Percentiles rank a stretch among this genome's conserved stretches.
phyloP scores from a whole-genome alignment of 2,797 vertebrate genomes.

The Galago senegalensis region DNA sequence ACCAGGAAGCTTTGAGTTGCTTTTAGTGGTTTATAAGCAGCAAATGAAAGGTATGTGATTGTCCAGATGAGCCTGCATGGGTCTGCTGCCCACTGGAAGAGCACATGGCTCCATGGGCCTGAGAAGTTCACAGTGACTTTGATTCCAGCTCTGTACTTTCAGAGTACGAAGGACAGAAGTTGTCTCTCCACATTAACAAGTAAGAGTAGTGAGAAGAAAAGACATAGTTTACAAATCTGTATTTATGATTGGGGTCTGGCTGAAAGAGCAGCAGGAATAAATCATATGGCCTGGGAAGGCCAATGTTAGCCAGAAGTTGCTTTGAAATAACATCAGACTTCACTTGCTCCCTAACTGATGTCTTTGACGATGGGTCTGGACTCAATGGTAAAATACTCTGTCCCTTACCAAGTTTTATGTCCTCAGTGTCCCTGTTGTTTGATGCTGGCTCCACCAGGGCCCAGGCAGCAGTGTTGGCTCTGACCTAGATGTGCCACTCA shows the following conservation, averaged over 20 bases:
- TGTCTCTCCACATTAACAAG: constrained; percentile 70
- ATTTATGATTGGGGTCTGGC: constrained; percentile 74
- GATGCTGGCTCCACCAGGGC: constrained; percentile 16
- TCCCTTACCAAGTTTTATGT: constrained; percentile 76
- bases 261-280: constrained; percentile 67
- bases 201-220: constrained; percentile 54
- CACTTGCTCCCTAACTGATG: constrained; percentile 55
- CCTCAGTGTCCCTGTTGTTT: constrained; percentile 50
- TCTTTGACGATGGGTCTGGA: constrained; percentile 70
- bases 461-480: neutral
- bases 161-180: constrained; percentile 67
- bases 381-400: constrained; percentile 66
- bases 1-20: constrained; percentile 68
- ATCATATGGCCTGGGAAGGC: constrained; percentile 67
- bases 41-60: constrained; percentile 75
- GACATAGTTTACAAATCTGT: constrained; percentile 74
- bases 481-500: constrained; percentile 13
- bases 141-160: constrained; percentile 64
- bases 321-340: constrained; percentile 78
- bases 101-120: constrained; percentile 15
- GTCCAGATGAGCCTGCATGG: constrained; percentile 56
- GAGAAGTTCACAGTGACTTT: constrained; percentile 64
- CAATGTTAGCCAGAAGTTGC: constrained; percentile 71
- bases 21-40: constrained; percentile 66
- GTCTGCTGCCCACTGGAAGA: constrained; percentile 69